Conservation (phyloP, 2,888 invertebrate species). For the Drosophila mercatorum region DNA sequence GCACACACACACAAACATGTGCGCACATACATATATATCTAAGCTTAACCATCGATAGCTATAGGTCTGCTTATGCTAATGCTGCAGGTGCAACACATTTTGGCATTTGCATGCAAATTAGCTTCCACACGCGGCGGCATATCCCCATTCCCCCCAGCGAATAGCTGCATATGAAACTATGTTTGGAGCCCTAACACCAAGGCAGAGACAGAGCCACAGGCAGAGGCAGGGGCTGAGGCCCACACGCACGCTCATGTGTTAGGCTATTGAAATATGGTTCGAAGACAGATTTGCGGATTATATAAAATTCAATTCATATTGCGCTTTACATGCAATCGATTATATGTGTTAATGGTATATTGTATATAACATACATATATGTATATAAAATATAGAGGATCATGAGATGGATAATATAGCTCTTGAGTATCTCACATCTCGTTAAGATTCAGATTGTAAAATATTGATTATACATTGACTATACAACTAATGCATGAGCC, state of each 20-base stretch:
- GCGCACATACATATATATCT: conserved; percentile 3
- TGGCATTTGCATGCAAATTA: conserved; percentile 78
- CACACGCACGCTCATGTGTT: neutral
- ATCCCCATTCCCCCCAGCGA: neutral
- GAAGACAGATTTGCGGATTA: neutral
- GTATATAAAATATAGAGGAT: too few species aligned
- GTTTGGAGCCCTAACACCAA: neutral
- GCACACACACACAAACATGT: neutral
- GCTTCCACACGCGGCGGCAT: conserved; percentile 36
- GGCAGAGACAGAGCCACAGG: neutral
- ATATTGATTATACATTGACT: too few species aligned
- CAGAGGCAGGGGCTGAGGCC: neutral
- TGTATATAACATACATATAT: too few species aligned
- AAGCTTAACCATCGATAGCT: conserved; percentile 37
- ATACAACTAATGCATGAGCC: too few species aligned
- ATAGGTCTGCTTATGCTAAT: conserved; percentile 67
- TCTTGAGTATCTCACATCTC: too few species aligned
- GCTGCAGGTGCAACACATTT: conserved; percentile 74
- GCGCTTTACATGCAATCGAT: neutral
- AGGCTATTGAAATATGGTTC: neutral
- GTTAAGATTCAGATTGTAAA: too few species aligned
- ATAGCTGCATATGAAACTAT: conserved; percentile 9
- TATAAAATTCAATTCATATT: neutral
- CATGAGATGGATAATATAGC: too few species aligned
- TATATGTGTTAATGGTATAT: neutral